phyloP scores from a whole-genome alignment of 2,113 vertebrate genomes.

The Myotis davidii region DNA sequence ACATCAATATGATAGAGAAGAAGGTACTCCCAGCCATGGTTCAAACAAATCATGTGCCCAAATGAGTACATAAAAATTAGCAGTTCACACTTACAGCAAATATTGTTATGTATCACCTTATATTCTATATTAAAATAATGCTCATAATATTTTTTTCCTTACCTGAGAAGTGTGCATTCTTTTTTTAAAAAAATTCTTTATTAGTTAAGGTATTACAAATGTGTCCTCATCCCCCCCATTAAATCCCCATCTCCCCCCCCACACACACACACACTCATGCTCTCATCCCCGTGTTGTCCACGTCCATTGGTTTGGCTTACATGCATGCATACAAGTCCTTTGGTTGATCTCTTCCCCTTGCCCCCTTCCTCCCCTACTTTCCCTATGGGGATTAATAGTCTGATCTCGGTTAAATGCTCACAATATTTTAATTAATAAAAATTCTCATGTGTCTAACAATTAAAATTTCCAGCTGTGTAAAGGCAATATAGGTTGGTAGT shows the following conservation, averaged over 20 bases:
- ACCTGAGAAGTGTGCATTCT: too few species aligned
- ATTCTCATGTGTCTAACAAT: neutral
- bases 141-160: neutral
- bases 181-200: too few species aligned
- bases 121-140: constrained; percentile 2
- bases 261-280: too few species aligned
- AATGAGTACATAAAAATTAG: neutral
- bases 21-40: neutral
- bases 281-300: too few species aligned
- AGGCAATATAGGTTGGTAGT: neutral
- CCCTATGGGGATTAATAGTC: too few species aligned
- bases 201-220: too few species aligned
- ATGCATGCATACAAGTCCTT: too few species aligned
- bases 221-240: too few species aligned
- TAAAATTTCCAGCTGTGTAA: neutral
- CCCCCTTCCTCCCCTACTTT: too few species aligned
- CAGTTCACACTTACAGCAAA: neutral
- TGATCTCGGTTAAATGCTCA: neutral
- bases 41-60: neutral
- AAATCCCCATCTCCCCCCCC: too few species aligned
- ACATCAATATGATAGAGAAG: neutral
- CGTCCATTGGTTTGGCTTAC: too few species aligned
- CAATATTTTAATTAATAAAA: neutral
- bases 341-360: too few species aligned
- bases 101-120: neutral